Evolutionary conservation across 2,888 invertebrate species (phyloP).

Genomic region (Lepeophtheirus nordmannii): DNA sequence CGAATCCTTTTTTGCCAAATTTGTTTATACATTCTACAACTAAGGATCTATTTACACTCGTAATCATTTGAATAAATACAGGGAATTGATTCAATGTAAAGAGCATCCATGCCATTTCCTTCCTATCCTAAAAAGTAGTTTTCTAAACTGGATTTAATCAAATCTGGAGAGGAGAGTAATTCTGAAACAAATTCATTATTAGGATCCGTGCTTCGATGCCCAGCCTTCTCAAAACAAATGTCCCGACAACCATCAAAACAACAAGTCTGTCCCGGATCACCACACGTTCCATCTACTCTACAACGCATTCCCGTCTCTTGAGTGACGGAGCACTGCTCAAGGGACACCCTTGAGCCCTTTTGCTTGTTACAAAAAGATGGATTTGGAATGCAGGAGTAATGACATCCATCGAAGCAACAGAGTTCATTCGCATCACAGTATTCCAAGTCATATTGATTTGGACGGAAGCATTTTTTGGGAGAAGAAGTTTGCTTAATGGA

Average conservation of each 20-base stretch:
- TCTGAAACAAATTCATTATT: not conserved
- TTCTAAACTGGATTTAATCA: not conserved
- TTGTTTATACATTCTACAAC: too few relatives aligned
- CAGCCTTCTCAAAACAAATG: not conserved
- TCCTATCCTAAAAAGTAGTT: not conserved
- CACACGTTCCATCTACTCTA: not conserved
- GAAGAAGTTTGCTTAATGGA: not conserved
- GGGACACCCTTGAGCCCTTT: not conserved
- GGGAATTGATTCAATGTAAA: too few relatives aligned
- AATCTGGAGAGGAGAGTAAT: not conserved
- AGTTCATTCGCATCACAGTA: not conserved
- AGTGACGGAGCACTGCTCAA: not conserved
- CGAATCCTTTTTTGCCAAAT: too few relatives aligned
- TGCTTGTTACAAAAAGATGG: not conserved
- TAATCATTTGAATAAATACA: too few relatives aligned
- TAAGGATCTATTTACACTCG: too few relatives aligned
- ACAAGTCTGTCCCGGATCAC: not conserved
- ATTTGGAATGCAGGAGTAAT: not conserved
- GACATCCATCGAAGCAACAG: not conserved
- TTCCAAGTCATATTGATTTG: not conserved
- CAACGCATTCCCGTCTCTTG: too few relatives aligned
- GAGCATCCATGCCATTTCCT: too few relatives aligned
- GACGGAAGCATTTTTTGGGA: not conserved
- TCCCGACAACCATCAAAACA: slow-evolving; percentile 4
- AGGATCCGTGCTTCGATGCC: not conserved